phyloP scores from a whole-genome alignment of 2,797 vertebrate species.

The Loriculus beryllinus region DNA sequence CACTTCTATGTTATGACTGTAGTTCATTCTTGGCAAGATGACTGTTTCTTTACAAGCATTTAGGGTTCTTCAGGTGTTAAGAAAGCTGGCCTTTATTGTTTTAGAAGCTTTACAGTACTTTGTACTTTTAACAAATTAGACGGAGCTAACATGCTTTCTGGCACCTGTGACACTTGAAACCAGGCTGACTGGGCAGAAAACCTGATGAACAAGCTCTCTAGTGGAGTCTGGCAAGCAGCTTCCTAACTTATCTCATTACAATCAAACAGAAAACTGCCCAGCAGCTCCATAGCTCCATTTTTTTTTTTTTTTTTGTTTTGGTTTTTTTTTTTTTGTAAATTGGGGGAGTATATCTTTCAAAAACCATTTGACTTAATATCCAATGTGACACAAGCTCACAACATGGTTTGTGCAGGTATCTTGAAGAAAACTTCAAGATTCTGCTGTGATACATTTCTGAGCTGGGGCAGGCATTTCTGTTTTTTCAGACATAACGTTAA shows the following conservation, averaged over 20 bases:
- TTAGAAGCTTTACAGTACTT: background rate
- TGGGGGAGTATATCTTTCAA: background rate
- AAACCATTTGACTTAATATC: background rate
- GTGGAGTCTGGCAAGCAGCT: background rate
- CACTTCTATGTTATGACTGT: background rate
- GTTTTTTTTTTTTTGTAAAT: background rate
- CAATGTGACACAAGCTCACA: background rate
- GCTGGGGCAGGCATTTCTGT: background rate
- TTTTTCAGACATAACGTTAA: background rate
- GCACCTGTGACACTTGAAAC: background rate
- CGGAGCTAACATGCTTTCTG: background rate
- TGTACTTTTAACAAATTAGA: background rate
- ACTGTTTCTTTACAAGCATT: background rate
- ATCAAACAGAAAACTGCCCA: background rate
- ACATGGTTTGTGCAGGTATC: background rate
- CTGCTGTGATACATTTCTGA: background rate
- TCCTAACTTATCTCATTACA: background rate
- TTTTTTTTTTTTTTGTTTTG: too few species aligned
- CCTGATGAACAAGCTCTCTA: background rate
- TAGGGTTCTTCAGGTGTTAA: background rate
- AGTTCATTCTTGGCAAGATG: background rate
- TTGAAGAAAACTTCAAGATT: background rate
- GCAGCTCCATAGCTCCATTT: background rate
- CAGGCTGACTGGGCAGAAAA: background rate
- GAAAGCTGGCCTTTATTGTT: background rate